These are phyloP conservation scores for Pyrocoelia pectoralis DNA, from an alignment of 2,888 invertebrate genomes.

Conservation along the genomic window DNA sequence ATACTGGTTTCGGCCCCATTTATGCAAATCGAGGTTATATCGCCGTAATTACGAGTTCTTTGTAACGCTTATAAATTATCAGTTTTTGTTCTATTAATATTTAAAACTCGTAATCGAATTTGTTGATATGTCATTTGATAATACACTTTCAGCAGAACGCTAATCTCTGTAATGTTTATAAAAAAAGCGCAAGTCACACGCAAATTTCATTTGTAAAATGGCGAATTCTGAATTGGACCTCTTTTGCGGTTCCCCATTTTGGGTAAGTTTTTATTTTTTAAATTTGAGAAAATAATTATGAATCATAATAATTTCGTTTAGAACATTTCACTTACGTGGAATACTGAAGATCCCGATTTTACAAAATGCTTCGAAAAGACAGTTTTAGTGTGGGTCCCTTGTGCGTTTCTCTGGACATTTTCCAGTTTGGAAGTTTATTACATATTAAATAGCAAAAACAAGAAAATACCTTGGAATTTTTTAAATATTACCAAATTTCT, in stretches of 20 bases:
- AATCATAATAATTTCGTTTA: conserved; percentile 60
- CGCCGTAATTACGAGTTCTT: neutral
- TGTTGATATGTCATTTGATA: neutral
- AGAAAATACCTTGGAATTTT: conserved; percentile 80
- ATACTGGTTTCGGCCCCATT: conserved; percentile 40
- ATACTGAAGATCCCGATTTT: conserved; percentile 80
- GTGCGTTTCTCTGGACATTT: conserved; percentile 82
- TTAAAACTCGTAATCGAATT: neutral
- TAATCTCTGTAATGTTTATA: neutral
- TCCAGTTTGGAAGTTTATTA: conserved; percentile 79
- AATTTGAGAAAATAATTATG: too few species aligned
- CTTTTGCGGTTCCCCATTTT: conserved; percentile 82
- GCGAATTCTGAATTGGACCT: conserved; percentile 71
- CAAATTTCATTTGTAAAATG: conserved; percentile 53
- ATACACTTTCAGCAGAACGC: neutral
- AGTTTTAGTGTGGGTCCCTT: conserved; percentile 88
- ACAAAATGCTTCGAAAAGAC: conserved; percentile 94
- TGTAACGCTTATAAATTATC: too few species aligned
- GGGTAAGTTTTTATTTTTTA: conserved; percentile 68
- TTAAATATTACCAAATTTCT: conserved; percentile 75
- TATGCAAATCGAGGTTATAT: neutral
- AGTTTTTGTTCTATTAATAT: neutral
- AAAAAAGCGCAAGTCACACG: conserved; percentile 17
- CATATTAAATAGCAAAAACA: conserved; percentile 76
- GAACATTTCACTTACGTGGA: conserved; percentile 81